Base-by-base conservation (phyloP, 2,113 vertebrate species). In the Percopsis transmontana region DNA sequence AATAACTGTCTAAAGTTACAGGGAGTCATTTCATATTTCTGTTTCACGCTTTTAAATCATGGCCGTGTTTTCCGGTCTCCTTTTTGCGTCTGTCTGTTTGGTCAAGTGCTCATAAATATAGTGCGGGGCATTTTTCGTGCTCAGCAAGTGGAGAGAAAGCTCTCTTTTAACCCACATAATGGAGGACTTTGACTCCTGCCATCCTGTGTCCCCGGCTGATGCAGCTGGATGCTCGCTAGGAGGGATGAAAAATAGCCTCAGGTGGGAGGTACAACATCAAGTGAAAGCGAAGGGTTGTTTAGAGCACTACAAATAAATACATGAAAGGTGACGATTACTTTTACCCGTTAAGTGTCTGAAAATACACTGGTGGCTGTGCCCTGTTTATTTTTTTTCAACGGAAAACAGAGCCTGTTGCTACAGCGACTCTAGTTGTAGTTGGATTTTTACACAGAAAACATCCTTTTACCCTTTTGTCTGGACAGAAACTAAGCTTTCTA, bases 1-100 rank as follows among this genome's bases (percentile, higher is more conserved):
- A 69, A 81, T 78, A 61, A 81, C 76, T 67, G 0, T 55, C 68
- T 66, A 33, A n/a, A 63, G 54, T 63, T 56, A 24, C 45, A 60
- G 42, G 56, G 70, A 66, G 19, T 60, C 27, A 44, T 68, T 57
- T 51, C 51, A 65, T 72, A 53, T 75, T 84, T 74, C 38, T 50
- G 59, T 83, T 53, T 62, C 10, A 47, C 66, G 62, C 53, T 72
- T 74, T 79, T 57, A 57, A 73, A 73, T 54, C 59, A 20, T 23
- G 58, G 8, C 41, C 13, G 44, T 21, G 21, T 53, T 59, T 33
- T 51, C 58, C 57, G 74, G 62, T 63, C 58, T 53, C 53, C 12
- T 10, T 33, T 66, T 64, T 50, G 6, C 53, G 33, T 55, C 44
- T 27, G 52, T 20, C 58, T 64, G 47, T 23, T 59, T 53, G 20